Percentiles rank a stretch among this genome's conserved stretches.
phyloP scores from a whole-genome alignment of 1,140 invertebrate genomes.

The Brachionus paranguensis region DNA sequence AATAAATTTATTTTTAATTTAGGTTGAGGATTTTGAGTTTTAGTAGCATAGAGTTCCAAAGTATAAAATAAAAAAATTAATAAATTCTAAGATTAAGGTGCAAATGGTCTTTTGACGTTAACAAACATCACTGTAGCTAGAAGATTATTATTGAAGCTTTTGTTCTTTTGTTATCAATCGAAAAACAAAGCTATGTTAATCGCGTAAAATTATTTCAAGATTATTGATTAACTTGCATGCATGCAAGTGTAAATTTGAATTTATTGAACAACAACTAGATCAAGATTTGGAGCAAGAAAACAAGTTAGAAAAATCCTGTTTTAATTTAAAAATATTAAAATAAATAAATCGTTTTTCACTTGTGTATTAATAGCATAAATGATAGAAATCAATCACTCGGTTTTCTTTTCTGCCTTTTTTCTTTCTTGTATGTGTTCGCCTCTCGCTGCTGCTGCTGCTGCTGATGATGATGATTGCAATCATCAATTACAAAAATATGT shows the following conservation, averaged over 20 bases:
- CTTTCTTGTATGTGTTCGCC: neutral
- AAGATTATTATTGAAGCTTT: neutral
- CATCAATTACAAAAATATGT: conserved; percentile 39
- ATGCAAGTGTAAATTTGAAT: conserved; percentile 37
- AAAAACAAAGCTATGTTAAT: conserved; percentile 16
- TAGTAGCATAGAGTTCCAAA: neutral
- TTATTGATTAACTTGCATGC: conserved; percentile 37
- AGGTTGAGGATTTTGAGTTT: neutral
- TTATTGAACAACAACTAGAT: conserved; percentile 29
- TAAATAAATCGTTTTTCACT: conserved; percentile 38
- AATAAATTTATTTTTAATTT: neutral
- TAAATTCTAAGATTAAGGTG: neutral
- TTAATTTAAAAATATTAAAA: conserved; percentile 30
- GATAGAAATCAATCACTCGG: conserved; percentile 22
- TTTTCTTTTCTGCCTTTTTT: neutral
- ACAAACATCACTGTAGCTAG: neutral
- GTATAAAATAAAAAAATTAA: neutral
- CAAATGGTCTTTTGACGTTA: neutral
- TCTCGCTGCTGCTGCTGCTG: neutral
- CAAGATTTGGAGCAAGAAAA: neutral
- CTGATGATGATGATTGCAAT: conserved; percentile 6
- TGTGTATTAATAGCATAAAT: conserved; percentile 37
- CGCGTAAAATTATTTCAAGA: conserved; percentile 33
- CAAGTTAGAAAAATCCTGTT: conserved; percentile 25
- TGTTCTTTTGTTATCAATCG: neutral